These are phyloP conservation scores for Chalcis sispes DNA, from an alignment of 2,888 invertebrate species.

Conservation along the genomic window DNA sequence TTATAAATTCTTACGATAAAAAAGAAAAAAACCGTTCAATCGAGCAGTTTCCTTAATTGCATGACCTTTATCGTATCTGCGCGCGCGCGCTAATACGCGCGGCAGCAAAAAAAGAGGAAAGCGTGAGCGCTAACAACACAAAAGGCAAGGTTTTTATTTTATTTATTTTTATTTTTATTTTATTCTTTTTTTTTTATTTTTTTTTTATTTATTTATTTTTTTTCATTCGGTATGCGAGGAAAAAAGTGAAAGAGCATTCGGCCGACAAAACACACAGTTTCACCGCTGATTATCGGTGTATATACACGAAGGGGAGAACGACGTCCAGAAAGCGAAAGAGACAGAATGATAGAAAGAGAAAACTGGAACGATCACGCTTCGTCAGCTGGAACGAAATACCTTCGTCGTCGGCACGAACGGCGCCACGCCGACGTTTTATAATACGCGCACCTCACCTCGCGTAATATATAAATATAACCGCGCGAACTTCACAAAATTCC, in stretches of 20 bases:
- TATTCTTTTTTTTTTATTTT: no score
- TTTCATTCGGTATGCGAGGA: constrained; percentile 22
- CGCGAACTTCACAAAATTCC: background rate
- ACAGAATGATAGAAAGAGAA: constrained; percentile 2
- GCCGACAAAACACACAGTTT: no score
- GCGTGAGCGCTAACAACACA: background rate
- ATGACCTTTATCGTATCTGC: background rate
- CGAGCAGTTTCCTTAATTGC: constrained; percentile 23
- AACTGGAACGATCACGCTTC: constrained; percentile 51
- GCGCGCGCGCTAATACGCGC: background rate
- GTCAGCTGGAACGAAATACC: constrained; percentile 54
- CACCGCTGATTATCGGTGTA: background rate
- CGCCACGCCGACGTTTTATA: background rate
- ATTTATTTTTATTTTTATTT: no score
- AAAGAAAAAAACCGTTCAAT: no score
- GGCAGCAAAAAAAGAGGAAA: constrained; percentile 8
- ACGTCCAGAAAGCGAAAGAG: background rate
- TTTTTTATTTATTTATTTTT: no score
- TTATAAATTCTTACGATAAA: no score
- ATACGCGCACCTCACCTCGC: background rate
- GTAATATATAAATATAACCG: constrained; percentile 26
- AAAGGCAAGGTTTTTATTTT: no score
- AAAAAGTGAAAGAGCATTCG: constrained; percentile 20
- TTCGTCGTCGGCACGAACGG: constrained; percentile 2
- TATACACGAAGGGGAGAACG: background rate